A percentile compares a stretch with the other conserved stretches of the same genome.
Evolutionary conservation across 2,888 invertebrate genomes (phyloP).

Genomic region (Plagiodera versicolora): DNA sequence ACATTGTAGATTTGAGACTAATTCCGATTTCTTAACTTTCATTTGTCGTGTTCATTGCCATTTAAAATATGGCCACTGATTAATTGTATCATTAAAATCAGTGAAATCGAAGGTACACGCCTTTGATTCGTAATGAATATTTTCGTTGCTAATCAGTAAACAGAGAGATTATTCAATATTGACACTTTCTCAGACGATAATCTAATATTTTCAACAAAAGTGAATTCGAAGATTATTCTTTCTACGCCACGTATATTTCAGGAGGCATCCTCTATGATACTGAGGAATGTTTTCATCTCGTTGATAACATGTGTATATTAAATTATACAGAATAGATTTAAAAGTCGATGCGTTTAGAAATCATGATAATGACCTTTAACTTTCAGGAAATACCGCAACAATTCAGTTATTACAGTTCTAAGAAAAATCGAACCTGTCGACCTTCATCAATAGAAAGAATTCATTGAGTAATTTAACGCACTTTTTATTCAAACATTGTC

Average conservation of each 20-base stretch:
- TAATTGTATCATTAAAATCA: background rate
- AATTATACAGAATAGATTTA: background rate
- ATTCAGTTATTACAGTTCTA: conserved; percentile 14
- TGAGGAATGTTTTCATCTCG: background rate
- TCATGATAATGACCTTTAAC: conserved; percentile 13
- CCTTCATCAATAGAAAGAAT: conserved; percentile 19
- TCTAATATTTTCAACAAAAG: too few relatives aligned
- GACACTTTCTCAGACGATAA: too few relatives aligned
- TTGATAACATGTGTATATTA: background rate
- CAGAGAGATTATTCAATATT: too few relatives aligned
- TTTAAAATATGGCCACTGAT: background rate
- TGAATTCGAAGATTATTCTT: too few relatives aligned
- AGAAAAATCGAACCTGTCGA: conserved; percentile 22
- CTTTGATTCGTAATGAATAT: background rate
- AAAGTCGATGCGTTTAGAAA: conserved; percentile 16
- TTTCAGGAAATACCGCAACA: conserved; percentile 23
- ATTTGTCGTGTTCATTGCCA: conserved; percentile 15
- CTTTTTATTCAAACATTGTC: conserved; percentile 1
- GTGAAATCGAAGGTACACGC: conserved; percentile 21
- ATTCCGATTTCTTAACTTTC: conserved; percentile 22
- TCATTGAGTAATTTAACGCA: conserved; percentile 9
- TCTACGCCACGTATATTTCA: background rate
- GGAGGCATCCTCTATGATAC: background rate
- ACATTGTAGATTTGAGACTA: conserved; percentile 17
- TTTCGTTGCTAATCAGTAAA: too few relatives aligned